These are phyloP conservation scores for Catostomus latipinnis DNA, from an alignment of 2,797 vertebrate genomes.

Conservation along the genomic window DNA sequence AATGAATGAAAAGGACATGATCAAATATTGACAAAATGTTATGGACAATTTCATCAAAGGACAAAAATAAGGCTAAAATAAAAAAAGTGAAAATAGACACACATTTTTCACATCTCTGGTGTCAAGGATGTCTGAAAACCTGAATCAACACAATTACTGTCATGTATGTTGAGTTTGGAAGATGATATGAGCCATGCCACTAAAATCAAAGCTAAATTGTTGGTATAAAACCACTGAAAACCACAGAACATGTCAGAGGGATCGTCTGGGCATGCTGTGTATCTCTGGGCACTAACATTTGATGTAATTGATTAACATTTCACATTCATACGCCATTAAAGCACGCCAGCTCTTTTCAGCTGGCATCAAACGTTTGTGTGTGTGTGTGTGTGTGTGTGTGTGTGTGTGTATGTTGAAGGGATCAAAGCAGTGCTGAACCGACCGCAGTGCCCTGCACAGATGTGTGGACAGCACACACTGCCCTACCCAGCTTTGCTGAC, in stretches of 20 bases:
- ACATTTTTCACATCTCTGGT: not conserved
- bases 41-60: too few species aligned
- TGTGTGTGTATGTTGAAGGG: not conserved
- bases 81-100: too few species aligned
- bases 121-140: not conserved
- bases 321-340: conserved; percentile 33
- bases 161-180: not conserved
- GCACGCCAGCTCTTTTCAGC: conserved; percentile 35
- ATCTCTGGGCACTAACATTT: conserved; percentile 9
- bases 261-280: conserved; percentile 23
- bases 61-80: too few species aligned
- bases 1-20: too few species aligned
- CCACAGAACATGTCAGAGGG: conserved; percentile 36
- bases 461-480: conserved; percentile 60
- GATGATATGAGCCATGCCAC: conserved; percentile 9
- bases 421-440: conserved; percentile 30
- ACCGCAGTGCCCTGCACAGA: conserved; percentile 51
- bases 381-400: conserved; percentile 20
- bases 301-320: conserved; percentile 47
- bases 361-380: conserved; percentile 35
- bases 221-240: conserved; percentile 21
- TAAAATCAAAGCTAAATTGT: conserved; percentile 1
- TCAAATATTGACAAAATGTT: too few species aligned
- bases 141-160: conserved; percentile 12
- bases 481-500: not conserved